A percentile compares a stretch with the other conserved stretches of the same genome.
These are phyloP conservation scores for Neogale vison DNA, from an alignment of 2,113 vertebrate genomes.

Conservation along the genomic window DNA sequence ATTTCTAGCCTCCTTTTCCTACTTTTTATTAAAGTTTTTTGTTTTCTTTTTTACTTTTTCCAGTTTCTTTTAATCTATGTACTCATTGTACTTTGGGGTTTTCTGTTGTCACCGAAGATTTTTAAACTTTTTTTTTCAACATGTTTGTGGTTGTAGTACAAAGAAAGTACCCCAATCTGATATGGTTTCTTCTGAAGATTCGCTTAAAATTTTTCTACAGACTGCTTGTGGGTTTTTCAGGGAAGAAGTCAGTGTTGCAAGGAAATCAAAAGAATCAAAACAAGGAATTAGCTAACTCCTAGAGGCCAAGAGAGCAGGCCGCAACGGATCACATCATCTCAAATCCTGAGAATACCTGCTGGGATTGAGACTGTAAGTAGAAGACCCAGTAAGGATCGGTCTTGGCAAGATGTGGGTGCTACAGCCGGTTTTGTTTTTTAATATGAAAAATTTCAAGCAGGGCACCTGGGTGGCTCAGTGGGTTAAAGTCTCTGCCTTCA, in stretches of 20 bases:
- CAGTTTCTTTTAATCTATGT: not conserved
- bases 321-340: not conserved
- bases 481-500: too few species aligned
- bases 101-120: conserved; percentile 11
- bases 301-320: not conserved
- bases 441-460: not conserved
- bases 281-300: not conserved
- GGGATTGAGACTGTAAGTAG: not conserved
- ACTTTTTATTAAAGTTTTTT: not conserved
- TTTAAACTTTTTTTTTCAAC: conserved; percentile 19
- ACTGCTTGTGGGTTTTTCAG: not conserved
- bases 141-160: conserved; percentile 46
- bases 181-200: conserved; percentile 19
- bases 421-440: not conserved
- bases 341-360: not conserved
- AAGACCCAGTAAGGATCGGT: not conserved
- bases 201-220: not conserved
- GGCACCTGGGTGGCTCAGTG: too few species aligned
- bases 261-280: not conserved
- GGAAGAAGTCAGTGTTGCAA: not conserved
- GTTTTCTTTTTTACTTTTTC: not conserved
- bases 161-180: conserved; percentile 21
- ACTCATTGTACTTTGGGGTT: not conserved
- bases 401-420: not conserved
- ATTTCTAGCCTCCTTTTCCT: not conserved